phyloP scores from a whole-genome alignment of 1,140 invertebrate species.

The Drosophila melanica region DNA sequence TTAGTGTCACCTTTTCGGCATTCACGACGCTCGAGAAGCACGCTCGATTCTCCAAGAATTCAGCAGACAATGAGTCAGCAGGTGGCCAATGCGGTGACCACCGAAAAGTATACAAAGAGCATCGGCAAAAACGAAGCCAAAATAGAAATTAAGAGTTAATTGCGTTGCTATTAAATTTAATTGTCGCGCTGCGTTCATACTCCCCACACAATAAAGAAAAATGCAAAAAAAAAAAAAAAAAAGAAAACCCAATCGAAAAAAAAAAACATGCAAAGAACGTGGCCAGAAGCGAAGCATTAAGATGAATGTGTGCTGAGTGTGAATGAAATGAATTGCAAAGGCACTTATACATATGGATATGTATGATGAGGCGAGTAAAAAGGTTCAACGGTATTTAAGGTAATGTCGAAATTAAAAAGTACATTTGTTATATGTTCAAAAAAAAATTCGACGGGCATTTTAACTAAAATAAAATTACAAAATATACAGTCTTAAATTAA shows the following conservation, averaged over 20 bases:
- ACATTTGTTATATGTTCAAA: neutral
- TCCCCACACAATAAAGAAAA: constrained; percentile 20
- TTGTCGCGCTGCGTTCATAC: constrained; percentile 64
- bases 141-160: constrained; percentile 82
- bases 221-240: constrained; percentile 11
- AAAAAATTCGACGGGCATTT: neutral
- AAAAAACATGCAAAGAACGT: constrained; percentile 23
- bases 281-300: constrained; percentile 21
- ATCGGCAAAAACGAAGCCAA: constrained; percentile 50
- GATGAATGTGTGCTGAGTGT: constrained; percentile 41
- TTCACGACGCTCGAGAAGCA: constrained; percentile 18
- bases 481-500: neutral
- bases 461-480: constrained; percentile 5
- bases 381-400: constrained; percentile 20
- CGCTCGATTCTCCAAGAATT: neutral
- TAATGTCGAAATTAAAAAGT: constrained; percentile 17
- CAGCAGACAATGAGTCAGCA: constrained; percentile 58
- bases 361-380: neutral
- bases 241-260: constrained; percentile 12
- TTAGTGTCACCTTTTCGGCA: constrained; percentile 37
- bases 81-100: constrained; percentile 16
- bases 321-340: constrained; percentile 36
- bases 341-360: neutral
- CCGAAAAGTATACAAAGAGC: constrained; percentile 31
- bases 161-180: constrained; percentile 80